Conservation (phyloP, 2,113 vertebrate species). For the Aepyceros melampus region DNA sequence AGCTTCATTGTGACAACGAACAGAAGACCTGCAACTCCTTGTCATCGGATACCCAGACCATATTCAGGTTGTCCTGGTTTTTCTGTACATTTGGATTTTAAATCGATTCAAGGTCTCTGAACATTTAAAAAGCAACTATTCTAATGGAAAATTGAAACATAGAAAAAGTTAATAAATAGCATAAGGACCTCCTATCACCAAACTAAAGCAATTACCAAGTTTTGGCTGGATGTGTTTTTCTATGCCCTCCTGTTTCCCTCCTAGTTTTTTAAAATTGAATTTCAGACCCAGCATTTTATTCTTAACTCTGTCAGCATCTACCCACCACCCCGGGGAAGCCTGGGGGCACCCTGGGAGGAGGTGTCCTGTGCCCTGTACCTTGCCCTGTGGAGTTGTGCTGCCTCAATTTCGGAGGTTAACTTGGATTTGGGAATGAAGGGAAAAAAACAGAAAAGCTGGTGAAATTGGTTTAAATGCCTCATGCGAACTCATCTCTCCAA, state of each 20-base stretch:
- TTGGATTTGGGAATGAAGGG: background rate
- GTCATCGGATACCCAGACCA: background rate
- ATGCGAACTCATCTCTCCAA: background rate
- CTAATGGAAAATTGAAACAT: background rate
- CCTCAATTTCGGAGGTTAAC: background rate
- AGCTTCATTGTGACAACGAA: background rate
- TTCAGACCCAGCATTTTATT: background rate
- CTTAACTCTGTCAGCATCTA: background rate
- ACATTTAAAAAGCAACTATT: background rate
- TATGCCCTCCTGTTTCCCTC: background rate
- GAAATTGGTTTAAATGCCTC: background rate
- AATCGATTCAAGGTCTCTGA: background rate
- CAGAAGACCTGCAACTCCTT: too few relatives aligned
- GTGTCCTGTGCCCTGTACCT: background rate
- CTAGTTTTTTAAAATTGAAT: background rate
- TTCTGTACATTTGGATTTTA: background rate
- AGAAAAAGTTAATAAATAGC: background rate
- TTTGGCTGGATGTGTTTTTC: background rate
- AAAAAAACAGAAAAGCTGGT: background rate
- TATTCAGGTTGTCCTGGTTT: background rate
- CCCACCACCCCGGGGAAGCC: background rate
- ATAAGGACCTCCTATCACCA: background rate
- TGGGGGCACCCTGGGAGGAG: background rate
- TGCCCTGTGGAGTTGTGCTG: background rate
- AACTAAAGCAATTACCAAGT: background rate